Evolutionary conservation across 2,888 invertebrate genomes (phyloP).

Genomic region (Vandiemenella viatica): DNA sequence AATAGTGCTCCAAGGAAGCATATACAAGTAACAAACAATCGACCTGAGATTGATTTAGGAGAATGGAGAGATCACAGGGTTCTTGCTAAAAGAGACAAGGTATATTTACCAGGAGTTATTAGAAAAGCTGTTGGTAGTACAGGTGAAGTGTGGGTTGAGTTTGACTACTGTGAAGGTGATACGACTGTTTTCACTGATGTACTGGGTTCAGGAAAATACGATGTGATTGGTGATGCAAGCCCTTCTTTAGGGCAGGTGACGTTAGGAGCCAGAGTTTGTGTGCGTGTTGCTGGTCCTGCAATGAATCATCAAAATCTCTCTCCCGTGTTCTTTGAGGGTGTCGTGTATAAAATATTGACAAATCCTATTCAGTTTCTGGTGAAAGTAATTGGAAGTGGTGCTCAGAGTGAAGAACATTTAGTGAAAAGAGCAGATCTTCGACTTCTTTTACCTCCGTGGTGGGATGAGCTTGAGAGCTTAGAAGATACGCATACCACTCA

Average conservation of each 20-base stretch:
- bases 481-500: conserved; percentile 26
- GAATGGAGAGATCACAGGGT: conserved; percentile 92
- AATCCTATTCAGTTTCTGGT: conserved; percentile 50
- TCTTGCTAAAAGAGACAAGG: conserved; percentile 66
- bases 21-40: neutral
- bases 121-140: conserved; percentile 42
- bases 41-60: conserved; percentile 56
- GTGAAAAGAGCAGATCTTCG: conserved; percentile 83
- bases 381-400: conserved; percentile 36
- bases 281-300: conserved; percentile 41
- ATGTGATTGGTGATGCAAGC: conserved; percentile 85
- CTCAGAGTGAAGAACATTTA: conserved; percentile 39
- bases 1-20: conserved; percentile 7
- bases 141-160: conserved; percentile 60
- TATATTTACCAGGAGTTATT: conserved; percentile 80
- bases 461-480: conserved; percentile 76
- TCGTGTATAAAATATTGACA: conserved; percentile 51
- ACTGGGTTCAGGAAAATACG: conserved; percentile 61
- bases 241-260: conserved; percentile 71
- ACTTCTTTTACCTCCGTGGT: conserved; percentile 87
- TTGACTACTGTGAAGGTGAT: conserved; percentile 61
- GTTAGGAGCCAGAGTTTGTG: conserved; percentile 65
- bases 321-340: conserved; percentile 71
- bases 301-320: neutral
- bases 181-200: conserved; percentile 44